Evolutionary conservation across 2,888 invertebrate species (phyloP).

Genomic region (Endotricha flammealis): DNA sequence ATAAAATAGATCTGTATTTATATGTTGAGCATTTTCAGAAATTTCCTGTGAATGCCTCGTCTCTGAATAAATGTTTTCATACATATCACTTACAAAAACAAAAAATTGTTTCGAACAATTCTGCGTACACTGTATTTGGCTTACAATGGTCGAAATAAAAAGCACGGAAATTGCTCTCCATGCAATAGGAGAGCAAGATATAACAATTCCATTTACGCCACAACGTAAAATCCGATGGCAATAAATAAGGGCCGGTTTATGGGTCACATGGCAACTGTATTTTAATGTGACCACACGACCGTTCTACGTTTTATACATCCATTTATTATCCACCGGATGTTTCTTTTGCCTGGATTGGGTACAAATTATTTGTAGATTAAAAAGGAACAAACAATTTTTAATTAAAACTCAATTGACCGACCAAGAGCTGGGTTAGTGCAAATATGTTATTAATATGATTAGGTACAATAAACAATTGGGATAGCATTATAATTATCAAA

Average conservation of each 20-base stretch:
- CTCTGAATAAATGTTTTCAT: too few species aligned
- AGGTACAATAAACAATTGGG: too few species aligned
- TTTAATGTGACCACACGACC: slow-evolving; percentile 8
- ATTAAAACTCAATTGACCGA: too few species aligned
- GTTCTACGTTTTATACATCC: slow-evolving; percentile 5
- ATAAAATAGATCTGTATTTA: too few species aligned
- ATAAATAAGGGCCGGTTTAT: slow-evolving; percentile 8
- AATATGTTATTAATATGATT: too few species aligned
- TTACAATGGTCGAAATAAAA: background rate
- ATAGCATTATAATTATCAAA: too few species aligned
- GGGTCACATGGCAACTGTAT: slow-evolving; percentile 11
- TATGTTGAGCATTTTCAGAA: too few species aligned
- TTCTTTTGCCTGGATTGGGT: slow-evolving; percentile 1
- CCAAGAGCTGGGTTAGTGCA: too few species aligned
- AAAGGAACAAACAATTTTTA: background rate
- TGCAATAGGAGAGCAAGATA: background rate
- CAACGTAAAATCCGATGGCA: slow-evolving; percentile 4
- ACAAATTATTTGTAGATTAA: background rate
- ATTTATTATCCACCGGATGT: slow-evolving; percentile 6
- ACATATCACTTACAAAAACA: too few species aligned
- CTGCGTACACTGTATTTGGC: background rate
- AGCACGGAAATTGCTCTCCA: background rate
- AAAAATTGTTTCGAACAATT: background rate
- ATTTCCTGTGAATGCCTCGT: too few species aligned
- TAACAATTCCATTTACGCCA: slow-evolving; percentile 3